Evolutionary conservation across 23 tunicate genomes (phyloP), one percentile per base, ranked within the genome.

Genomic region (Styela plicata): DNA sequence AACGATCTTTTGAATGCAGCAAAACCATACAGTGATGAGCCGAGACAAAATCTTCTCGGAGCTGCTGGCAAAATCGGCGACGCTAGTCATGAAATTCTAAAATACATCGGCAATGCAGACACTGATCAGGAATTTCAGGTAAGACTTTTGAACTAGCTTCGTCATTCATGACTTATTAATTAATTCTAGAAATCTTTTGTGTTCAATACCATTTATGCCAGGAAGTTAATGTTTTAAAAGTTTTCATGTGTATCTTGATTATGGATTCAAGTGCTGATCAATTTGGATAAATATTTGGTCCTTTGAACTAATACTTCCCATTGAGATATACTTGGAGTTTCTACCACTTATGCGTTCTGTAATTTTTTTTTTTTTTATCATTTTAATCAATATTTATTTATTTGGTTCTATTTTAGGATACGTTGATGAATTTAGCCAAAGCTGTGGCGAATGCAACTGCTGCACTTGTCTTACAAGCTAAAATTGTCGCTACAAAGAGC

Each of bases 61-160:
- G 92, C 98, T 33, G 98, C 98, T 37, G 98, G 93, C 27, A 93
- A 85, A 80, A 74, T 93, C 35, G 98, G 98, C 20, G 98, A 93
- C 78, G 98, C 98, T n/a, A 93, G 93, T 76, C 98, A 88, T 70
- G 93, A 93, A 31, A 88, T 93, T 36, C 82, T 93, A 21, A 93
- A 93, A 62, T 93, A 84, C 77, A 93, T 93, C 27, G 93, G 93
- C 17, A 74, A 82, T 34, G 67, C 80, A 31, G 87, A 88, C 25
- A 90, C 83, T 64, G 98, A 93, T 79, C 80, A 85, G 44, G 81
- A 76, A 37, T 93, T 93, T 69, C 98, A 93, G 88, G 98, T 88
- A 74, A 27, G 52, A 19, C 7, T 65, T 21, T 26, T 34, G 34
- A 16, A 68, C 19, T 61, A n/a, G n/a, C n/a, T n/a, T n/a, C n/a